phyloP scores from a whole-genome alignment of 2,888 invertebrate species.

The Epirrhoe alternata region DNA sequence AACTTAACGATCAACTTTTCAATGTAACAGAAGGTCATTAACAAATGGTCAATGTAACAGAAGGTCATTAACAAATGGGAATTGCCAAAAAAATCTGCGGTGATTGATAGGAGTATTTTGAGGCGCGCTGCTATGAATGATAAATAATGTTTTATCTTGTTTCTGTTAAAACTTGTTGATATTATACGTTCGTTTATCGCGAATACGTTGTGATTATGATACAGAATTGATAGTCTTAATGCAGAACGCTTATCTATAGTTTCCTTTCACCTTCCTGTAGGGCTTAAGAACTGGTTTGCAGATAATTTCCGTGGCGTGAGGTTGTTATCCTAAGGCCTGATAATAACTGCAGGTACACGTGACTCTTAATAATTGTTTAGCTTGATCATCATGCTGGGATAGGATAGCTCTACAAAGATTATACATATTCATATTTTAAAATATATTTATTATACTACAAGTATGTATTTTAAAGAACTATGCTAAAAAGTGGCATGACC shows the following conservation, averaged over 20 bases:
- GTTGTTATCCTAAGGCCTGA: background rate
- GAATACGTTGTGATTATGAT: background rate
- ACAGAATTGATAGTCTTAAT: conserved; percentile 12
- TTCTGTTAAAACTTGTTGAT: background rate
- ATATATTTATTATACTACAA: too few relatives aligned
- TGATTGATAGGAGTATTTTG: too few relatives aligned
- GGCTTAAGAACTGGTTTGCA: background rate
- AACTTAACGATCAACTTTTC: too few relatives aligned
- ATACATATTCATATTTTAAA: too few relatives aligned
- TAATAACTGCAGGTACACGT: background rate
- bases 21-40: too few relatives aligned
- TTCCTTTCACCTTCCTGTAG: conserved; percentile 21
- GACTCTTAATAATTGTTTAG: background rate
- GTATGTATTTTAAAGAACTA: too few relatives aligned
- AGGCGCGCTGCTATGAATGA: background rate
- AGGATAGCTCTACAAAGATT: too few relatives aligned
- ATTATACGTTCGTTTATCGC: background rate
- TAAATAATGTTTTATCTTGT: background rate
- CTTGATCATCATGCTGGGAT: too few relatives aligned
- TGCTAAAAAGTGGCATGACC: too few relatives aligned
- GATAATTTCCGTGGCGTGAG: background rate
- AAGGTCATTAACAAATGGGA: too few relatives aligned
- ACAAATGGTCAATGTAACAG: too few relatives aligned
- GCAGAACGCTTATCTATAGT: conserved; percentile 21
- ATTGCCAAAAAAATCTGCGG: too few relatives aligned